A percentile compares a stretch with the other conserved stretches of the same genome.
Conservation (phyloP, 1,140 invertebrate genomes). For the Drosophila baimaii region DNA sequence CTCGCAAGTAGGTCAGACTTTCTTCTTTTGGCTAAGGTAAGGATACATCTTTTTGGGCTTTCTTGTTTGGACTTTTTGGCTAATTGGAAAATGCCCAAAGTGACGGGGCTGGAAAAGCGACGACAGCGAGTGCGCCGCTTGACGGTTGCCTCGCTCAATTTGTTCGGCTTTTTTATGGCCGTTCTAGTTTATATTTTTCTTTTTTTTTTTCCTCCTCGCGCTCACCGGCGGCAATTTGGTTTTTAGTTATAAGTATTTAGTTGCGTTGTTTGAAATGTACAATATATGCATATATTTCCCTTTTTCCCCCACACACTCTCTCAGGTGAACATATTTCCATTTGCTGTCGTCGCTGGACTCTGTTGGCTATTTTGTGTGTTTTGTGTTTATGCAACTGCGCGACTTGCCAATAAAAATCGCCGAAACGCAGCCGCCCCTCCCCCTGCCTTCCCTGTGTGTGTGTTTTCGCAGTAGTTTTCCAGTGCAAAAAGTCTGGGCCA, state of each 20-base stretch:
- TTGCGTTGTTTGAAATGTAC: constrained; percentile 27
- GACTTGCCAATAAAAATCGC: constrained; percentile 74
- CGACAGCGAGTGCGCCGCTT: constrained; percentile 19
- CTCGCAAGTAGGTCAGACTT: background rate
- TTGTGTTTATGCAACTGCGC: constrained; percentile 77
- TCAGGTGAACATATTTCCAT: constrained; percentile 60
- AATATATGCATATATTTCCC: constrained; percentile 17
- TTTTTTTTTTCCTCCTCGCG: constrained; percentile 18
- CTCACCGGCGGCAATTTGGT: constrained; percentile 16
- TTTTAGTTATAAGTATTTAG: constrained; percentile 36
- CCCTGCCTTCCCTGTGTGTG: no score
- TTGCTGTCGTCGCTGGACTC: constrained; percentile 32
- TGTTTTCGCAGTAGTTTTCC: constrained; percentile 58
- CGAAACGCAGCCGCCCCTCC: constrained; percentile 37
- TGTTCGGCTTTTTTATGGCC: constrained; percentile 69
- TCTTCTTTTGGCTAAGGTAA: background rate
- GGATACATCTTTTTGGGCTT: background rate
- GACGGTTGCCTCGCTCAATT: constrained; percentile 62
- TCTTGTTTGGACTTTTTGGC: constrained; percentile 5
- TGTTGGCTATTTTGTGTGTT: constrained; percentile 3
- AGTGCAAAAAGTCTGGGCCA: constrained; percentile 82
- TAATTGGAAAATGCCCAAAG: constrained; percentile 60
- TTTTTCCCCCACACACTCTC: background rate
- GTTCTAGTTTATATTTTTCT: constrained; percentile 55
- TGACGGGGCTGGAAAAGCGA: constrained; percentile 22